Evolutionary conservation across 1,140 invertebrate species (phyloP).

Genomic region (Scaptomyza montana): DNA sequence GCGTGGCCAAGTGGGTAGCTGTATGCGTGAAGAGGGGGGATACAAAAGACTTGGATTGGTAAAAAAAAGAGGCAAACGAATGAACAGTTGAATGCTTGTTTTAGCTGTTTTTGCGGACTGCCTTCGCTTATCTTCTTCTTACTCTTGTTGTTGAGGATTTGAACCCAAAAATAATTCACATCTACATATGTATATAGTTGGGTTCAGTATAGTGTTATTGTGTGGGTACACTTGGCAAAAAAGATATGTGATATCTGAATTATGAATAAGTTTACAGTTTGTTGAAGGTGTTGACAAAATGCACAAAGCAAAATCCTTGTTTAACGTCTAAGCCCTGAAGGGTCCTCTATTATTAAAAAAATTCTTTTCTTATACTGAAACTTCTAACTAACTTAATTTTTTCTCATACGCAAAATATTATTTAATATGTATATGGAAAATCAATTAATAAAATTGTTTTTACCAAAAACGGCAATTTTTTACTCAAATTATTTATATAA

Average conservation of each 20-base stretch:
- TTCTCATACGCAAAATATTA: no score
- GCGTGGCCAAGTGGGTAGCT: slow-evolving; percentile 41
- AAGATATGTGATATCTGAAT: not conserved
- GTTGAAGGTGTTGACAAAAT: no score
- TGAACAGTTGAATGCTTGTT: slow-evolving; percentile 40
- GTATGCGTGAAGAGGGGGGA: not conserved
- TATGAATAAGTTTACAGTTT: no score
- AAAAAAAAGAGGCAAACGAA: not conserved
- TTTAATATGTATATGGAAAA: no score
- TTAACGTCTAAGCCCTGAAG: no score
- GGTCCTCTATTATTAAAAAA: no score
- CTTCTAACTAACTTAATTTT: no score
- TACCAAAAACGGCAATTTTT: no score
- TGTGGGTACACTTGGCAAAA: not conserved
- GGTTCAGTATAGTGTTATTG: not conserved
- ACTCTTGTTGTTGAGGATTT: slow-evolving; percentile 48
- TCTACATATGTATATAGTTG: slow-evolving; percentile 30
- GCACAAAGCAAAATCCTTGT: no score
- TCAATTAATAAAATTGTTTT: no score
- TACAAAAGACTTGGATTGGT: not conserved
- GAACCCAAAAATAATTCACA: slow-evolving; percentile 80
- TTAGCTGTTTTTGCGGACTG: slow-evolving; percentile 41
- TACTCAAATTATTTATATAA: no score
- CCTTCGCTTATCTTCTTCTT: slow-evolving; percentile 1
- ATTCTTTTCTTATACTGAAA: no score